phyloP scores from a whole-genome alignment of 2,888 invertebrate genomes.

The Pimpla rufipes region DNA sequence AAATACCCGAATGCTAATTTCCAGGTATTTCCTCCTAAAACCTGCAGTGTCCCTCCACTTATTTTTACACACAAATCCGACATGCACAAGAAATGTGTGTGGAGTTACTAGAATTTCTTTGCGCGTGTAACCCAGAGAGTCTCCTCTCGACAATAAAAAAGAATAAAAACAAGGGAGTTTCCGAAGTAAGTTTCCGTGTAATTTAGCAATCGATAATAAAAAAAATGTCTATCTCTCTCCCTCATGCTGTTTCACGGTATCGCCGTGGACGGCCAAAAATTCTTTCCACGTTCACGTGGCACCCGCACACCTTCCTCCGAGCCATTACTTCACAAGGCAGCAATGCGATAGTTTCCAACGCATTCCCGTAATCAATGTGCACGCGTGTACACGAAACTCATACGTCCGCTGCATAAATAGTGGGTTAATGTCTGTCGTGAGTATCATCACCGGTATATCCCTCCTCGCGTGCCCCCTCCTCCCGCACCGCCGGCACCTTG shows the following conservation, averaged over 20 bases:
- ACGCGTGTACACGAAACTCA: constrained; percentile 33
- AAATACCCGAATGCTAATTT: too few relatives aligned
- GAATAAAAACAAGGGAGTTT: background rate
- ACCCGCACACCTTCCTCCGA: background rate
- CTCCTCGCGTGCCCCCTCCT: constrained; percentile 13
- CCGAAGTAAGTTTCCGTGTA: too few relatives aligned
- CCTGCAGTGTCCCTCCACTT: too few relatives aligned
- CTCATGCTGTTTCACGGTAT: background rate
- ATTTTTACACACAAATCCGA: too few relatives aligned
- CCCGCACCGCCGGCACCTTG: constrained; percentile 15
- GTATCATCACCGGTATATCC: background rate
- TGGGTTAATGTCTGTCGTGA: constrained; percentile 26
- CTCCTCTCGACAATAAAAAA: too few relatives aligned
- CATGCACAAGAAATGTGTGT: too few relatives aligned
- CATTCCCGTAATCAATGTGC: constrained; percentile 40
- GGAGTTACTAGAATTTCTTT: too few relatives aligned
- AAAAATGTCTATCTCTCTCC: background rate
- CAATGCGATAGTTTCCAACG: constrained; percentile 16
- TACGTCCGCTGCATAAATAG: constrained; percentile 54
- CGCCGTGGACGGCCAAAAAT: constrained; percentile 9
- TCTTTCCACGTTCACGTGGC: constrained; percentile 7
- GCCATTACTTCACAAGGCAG: background rate
- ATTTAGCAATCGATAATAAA: too few relatives aligned
- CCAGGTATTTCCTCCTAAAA: too few relatives aligned
- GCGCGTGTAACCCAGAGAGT: too few relatives aligned